Evolutionary conservation across 2,888 invertebrate genomes (phyloP).

Genomic region (Leptinotarsa rubiginosa): DNA sequence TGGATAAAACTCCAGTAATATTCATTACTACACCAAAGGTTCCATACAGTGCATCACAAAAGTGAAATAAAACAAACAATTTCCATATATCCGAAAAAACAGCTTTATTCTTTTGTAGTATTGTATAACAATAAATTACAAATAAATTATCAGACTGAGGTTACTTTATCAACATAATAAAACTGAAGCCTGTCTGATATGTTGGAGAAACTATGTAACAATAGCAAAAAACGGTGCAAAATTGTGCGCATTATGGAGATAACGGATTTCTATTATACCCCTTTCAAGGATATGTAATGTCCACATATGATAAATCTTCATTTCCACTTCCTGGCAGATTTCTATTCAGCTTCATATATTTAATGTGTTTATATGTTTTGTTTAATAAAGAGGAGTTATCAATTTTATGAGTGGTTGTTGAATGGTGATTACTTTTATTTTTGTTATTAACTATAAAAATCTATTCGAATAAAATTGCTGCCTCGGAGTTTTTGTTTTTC

Average conservation of each 20-base stretch:
- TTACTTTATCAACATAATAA: slow-evolving; percentile 9
- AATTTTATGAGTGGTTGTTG: no score
- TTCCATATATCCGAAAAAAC: background rate
- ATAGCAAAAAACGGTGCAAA: background rate
- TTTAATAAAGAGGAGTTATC: no score
- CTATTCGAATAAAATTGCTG: no score
- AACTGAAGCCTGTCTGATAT: background rate
- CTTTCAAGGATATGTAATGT: background rate
- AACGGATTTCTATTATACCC: background rate
- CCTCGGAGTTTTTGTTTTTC: no score
- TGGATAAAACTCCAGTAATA: no score
- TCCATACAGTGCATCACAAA: no score
- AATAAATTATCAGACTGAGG: slow-evolving; percentile 13
- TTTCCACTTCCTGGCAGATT: background rate
- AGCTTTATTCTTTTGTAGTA: background rate
- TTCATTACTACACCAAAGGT: no score
- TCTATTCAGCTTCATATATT: no score
- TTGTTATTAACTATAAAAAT: no score
- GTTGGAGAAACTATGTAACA: background rate
- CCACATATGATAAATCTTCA: background rate
- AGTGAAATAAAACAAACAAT: background rate
- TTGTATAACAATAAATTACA: slow-evolving; percentile 8
- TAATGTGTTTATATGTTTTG: no score
- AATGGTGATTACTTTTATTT: no score
- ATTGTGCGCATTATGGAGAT: background rate